Evolutionary conservation across 2,888 invertebrate species (phyloP), one percentile per base, ranked within the genome.

Genomic region (Taenaris catops): DNA sequence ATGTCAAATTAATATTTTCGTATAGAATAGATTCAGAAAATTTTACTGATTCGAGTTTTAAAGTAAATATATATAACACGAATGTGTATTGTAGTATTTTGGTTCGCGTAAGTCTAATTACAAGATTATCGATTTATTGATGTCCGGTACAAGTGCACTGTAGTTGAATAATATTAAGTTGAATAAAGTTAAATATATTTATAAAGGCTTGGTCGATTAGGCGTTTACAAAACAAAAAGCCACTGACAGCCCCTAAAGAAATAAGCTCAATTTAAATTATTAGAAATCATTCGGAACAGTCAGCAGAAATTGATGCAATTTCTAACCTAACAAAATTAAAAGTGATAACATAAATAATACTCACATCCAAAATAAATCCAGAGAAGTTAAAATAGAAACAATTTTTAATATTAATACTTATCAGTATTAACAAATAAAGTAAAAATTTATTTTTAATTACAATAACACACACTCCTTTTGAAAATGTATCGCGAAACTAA

Each of bases 181-280:
- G n/a, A n/a, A n/a, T n/a, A n/a, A n/a, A n/a, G n/a, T n/a, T n/a
- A n/a, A n/a, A n/a, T 42, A 34, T 21, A 44, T 39, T 29, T 38
- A n/a, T n/a, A 18, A 34, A 46, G 25, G 41, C 43, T 40, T 36
- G 34, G 39, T 42, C 33, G 42, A 39, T 45, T 49, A 49, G 48
- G 53, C 55, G 60, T 61, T 51, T 50, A 51, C 38, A 57, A 58
- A 66, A 70, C 52, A 69, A 67, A 65, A 83, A 83, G 79, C 80
- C 63, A 72, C 55, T 62, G 58, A 61, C 83, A 83, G 83, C 81
- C 80, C 69, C 71, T 79, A 81, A 48, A 55, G 58, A 64, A 73
- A 64, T 53, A 81, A 80, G 81, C 80, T 52, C 61, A 58, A 58
- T 61, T 45, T 58, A 65, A 63, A 54, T 63, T 66, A 63, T 52